Percentiles rank a stretch among this genome's conserved stretches.
Conservation (phyloP, 2,797 vertebrate species). For the Artibeus jamaicensis region DNA sequence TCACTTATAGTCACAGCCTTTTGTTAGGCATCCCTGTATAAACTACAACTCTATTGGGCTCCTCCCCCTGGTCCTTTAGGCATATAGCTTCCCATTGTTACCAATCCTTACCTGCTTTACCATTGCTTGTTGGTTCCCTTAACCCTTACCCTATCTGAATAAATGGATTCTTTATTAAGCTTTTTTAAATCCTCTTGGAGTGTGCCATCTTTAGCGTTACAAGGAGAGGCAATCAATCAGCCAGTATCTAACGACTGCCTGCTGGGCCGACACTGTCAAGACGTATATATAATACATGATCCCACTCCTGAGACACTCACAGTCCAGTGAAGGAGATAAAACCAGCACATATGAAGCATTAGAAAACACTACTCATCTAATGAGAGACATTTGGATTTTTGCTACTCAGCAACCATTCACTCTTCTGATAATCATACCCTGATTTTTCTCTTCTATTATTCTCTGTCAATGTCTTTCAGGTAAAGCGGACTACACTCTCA, state of each 20-base stretch:
- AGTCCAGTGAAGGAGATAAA: conserved; percentile 33
- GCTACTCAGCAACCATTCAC: not conserved
- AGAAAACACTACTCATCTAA: conserved; percentile 30
- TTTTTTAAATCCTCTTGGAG: not conserved
- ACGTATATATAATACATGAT: not conserved
- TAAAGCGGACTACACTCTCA: not conserved
- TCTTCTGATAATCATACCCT: not conserved
- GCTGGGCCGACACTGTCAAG: conserved; percentile 33
- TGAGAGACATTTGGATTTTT: conserved; percentile 14
- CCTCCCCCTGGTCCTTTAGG: not conserved
- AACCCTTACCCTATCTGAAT: not conserved
- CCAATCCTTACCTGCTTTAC: not conserved
- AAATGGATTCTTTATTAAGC: conserved; percentile 6
- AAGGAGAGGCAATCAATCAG: conserved; percentile 27
- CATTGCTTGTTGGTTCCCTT: not conserved
- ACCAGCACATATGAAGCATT: conserved; percentile 22
- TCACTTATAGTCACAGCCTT: conserved; percentile 47
- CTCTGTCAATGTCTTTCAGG: not conserved
- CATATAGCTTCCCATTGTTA: not conserved
- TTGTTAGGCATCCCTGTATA: conserved; percentile 21
- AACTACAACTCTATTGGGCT: not conserved
- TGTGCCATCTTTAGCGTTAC: not conserved
- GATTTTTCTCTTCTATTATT: not conserved
- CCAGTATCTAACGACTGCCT: conserved; percentile 6
- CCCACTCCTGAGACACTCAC: not conserved